Percentiles rank a stretch among this genome's conserved stretches.
Conservation (phyloP, 2,888 invertebrate species). For the Metallyticus violacea region DNA sequence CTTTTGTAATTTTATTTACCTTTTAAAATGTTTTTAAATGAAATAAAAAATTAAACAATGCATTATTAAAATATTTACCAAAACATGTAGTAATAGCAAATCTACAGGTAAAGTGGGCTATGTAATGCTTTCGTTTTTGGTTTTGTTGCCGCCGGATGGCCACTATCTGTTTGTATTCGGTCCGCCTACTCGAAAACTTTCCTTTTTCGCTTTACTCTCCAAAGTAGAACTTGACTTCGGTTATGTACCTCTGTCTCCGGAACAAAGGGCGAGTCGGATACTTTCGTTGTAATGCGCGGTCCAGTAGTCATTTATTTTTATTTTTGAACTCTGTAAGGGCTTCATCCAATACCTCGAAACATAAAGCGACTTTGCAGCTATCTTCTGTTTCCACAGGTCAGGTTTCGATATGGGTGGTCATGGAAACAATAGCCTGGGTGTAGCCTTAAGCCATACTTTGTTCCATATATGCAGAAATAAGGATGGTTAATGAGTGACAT, state of each 20-base stretch:
- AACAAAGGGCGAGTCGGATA: no score
- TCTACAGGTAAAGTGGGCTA: background rate
- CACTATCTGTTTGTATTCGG: no score
- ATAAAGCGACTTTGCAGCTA: background rate
- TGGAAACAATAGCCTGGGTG: no score
- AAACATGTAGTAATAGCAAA: no score
- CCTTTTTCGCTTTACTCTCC: background rate
- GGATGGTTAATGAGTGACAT: no score
- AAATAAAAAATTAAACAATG: no score
- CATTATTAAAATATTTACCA: no score
- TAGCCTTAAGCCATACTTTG: no score
- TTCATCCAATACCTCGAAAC: background rate
- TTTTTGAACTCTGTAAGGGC: background rate
- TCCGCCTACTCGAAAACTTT: background rate
- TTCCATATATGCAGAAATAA: no score
- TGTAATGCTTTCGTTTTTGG: background rate
- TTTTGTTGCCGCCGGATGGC: background rate
- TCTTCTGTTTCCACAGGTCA: background rate
- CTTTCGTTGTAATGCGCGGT: background rate
- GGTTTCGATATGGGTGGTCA: background rate
- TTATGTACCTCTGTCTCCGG: background rate
- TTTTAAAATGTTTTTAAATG: no score
- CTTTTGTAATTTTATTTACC: no score
- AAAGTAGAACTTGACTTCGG: background rate
- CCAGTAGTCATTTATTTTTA: background rate